Base-by-base conservation (phyloP, 2,113 vertebrate genomes). In the Rissa tridactyla region DNA sequence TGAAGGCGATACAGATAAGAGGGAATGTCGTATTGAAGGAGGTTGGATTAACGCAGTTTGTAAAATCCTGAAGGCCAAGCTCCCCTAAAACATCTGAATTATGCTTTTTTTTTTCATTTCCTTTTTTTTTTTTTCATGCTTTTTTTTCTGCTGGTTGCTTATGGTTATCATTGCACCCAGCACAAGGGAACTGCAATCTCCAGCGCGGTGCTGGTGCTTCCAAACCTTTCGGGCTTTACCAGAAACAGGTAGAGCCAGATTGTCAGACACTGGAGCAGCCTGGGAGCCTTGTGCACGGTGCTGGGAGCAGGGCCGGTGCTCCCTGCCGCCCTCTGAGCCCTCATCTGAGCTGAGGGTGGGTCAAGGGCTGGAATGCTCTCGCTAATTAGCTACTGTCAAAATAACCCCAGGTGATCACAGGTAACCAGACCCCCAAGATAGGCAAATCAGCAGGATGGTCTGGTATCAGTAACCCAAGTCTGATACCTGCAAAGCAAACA, bases 301-400 rank as follows among this genome's bases (percentile, higher is more conserved):
- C 71, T 18, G 64, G 47, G 61, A 93, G 51, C 3, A 1, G 83
- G 83, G 32, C 25, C 1, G 0, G 18, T 17, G 88, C 38, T 75
- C 69, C 66, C 73, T 18, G 70, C 61, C 14, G 4, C 66, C 68
- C 52, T 51, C 36, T 1, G 0, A 93, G 64, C 61, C 75, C 46
- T 65, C 1, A 0, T 2, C 19, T 9, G 86, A 92, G 86, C 79
- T 0, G 2, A 83, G 70, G 57, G 22, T 71, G 60, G 91, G 60
- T 5, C 0, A 6, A 47, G 23, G 86, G 65, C 72, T 88, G 95
- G 95, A 90, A 96, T 94, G 81, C 89, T 94, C 55, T 29, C 3
- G 1, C 58, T 85, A 95, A 97, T 97, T 95, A 95, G 70, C 75
- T 8, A 22, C 94, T 95, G 94, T 95, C 94, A 95, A 95, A 95